A percentile compares a stretch with the other conserved stretches of the same genome.
phyloP scores from a whole-genome alignment of 2,113 vertebrate species.

The Agapornis roseicollis region DNA sequence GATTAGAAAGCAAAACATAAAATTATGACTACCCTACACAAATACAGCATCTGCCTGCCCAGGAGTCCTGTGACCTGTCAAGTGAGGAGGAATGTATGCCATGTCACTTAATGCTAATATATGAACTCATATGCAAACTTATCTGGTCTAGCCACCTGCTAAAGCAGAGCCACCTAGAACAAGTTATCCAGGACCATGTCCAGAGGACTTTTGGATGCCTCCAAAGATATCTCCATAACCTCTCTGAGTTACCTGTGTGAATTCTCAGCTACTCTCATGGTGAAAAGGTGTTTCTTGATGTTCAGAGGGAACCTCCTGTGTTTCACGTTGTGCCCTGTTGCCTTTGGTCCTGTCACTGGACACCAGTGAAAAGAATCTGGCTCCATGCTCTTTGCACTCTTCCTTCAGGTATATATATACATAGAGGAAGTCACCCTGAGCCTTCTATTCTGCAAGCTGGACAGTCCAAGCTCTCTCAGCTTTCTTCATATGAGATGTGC shows the following conservation, averaged over 20 bases:
- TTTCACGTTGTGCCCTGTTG: background rate
- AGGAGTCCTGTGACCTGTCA: background rate
- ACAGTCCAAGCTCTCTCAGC: background rate
- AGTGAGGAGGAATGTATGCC: background rate
- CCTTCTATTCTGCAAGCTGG: background rate
- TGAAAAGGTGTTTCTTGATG: background rate
- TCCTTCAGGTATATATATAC: background rate
- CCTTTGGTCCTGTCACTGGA: background rate
- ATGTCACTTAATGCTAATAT: rapidly evolving
- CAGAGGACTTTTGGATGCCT: background rate
- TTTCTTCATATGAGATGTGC: background rate
- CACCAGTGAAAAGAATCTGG: background rate
- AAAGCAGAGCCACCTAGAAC: background rate
- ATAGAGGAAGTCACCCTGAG: background rate
- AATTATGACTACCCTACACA: background rate
- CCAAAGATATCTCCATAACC: background rate
- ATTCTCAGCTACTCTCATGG: background rate
- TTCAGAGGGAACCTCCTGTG: background rate
- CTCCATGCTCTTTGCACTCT: background rate
- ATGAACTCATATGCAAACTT: background rate
- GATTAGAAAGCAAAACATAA: background rate
- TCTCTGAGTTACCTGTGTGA: background rate
- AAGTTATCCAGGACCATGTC: background rate
- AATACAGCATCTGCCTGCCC: background rate
- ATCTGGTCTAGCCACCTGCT: background rate